A percentile compares a stretch with the other conserved stretches of the same genome.
These are phyloP conservation scores for Drosophila sulfurigaster DNA, from an alignment of 1,140 invertebrate species.

Conservation along the genomic window DNA sequence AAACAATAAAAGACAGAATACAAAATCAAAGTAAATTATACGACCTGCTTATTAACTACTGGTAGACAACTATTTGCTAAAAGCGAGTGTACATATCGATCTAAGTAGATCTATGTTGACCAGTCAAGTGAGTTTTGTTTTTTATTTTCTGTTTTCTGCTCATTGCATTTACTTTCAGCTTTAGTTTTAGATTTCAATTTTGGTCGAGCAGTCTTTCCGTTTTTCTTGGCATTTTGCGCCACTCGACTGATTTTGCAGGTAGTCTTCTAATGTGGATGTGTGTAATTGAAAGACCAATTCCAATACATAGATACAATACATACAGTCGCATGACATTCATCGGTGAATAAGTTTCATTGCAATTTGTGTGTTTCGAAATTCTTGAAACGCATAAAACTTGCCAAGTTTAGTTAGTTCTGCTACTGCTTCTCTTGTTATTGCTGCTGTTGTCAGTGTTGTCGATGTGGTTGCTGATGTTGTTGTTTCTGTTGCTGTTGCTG, in stretches of 20 bases:
- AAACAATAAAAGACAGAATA: constrained; percentile 1
- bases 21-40: constrained; percentile 12
- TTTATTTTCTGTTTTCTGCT: constrained; percentile 2
- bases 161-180: constrained; percentile 56
- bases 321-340: constrained; percentile 34
- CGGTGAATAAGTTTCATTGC: constrained; percentile 68
- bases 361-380: constrained; percentile 75
- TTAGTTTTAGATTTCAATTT: constrained; percentile 47
- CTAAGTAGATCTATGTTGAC: constrained; percentile 24
- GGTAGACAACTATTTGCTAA: constrained; percentile 21
- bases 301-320: constrained; percentile 4
- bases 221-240: constrained; percentile 54
- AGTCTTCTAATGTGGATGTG: constrained; percentile 43
- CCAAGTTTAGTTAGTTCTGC: constrained; percentile 76
- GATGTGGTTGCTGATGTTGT: constrained; percentile 31
- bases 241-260: constrained; percentile 63
- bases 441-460: constrained; percentile 33
- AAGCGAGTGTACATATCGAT: background rate
- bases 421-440: constrained; percentile 18
- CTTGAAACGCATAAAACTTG: constrained; percentile 75
- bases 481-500: constrained; percentile 41
- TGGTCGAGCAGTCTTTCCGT: constrained; percentile 45
- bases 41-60: constrained; percentile 28
- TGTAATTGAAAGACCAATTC: constrained; percentile 59
- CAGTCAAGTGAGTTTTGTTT: constrained; percentile 46